phyloP scores from a whole-genome alignment of 2,888 invertebrate species.

The Brenthis hecate region DNA sequence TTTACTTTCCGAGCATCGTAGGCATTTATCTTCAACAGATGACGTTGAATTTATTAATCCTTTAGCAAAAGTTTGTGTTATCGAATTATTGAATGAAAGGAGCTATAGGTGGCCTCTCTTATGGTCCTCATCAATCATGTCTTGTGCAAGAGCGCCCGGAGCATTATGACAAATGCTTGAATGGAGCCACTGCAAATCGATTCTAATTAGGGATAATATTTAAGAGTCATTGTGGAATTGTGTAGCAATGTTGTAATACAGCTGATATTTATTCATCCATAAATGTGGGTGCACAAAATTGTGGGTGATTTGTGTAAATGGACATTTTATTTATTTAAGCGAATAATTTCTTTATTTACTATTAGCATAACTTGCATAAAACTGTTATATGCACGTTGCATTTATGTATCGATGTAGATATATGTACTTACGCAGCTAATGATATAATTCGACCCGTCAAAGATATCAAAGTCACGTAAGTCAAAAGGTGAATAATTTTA shows the following conservation, averaged over 20 bases:
- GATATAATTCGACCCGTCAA: slow-evolving; percentile 4
- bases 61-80: slow-evolving; percentile 60
- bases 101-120: slow-evolving; percentile 47
- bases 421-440: not conserved
- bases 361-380: not conserved
- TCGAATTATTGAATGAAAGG: slow-evolving; percentile 58
- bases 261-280: slow-evolving; percentile 47
- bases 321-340: not conserved
- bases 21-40: slow-evolving; percentile 51
- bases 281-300: slow-evolving; percentile 51
- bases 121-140: slow-evolving; percentile 67
- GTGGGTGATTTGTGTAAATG: slow-evolving; percentile 35
- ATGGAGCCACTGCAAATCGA: slow-evolving; percentile 67
- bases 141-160: slow-evolving; percentile 63
- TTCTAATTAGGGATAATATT: slow-evolving; percentile 77
- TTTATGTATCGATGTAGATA: not conserved
- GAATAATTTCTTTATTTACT: too few relatives aligned
- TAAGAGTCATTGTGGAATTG: slow-evolving; percentile 70
- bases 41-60: slow-evolving; percentile 65
- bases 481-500: slow-evolving; percentile 47
- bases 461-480: slow-evolving; percentile 29
- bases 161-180: slow-evolving; percentile 66
- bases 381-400: not conserved
- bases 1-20: slow-evolving; percentile 41
- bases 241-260: slow-evolving; percentile 59